Base-by-base conservation (phyloP, 2,113 vertebrate genomes). In the Callospermophilus lateralis region DNA sequence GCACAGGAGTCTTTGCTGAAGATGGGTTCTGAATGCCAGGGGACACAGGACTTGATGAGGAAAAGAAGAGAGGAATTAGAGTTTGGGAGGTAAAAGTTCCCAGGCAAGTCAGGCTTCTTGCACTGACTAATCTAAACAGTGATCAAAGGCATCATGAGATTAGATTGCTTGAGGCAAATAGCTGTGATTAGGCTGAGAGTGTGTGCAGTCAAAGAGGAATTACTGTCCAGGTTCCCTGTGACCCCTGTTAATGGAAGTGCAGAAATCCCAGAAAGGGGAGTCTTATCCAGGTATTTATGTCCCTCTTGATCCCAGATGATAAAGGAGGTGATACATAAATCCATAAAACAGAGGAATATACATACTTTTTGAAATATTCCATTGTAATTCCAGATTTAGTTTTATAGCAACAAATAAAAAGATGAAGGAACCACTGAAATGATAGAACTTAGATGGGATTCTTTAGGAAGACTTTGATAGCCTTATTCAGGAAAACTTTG, bases 351-450 rank as follows among this genome's bases (percentile, higher is more conserved):
- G 34, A 96, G 63, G 34, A 93, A 78, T 91, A 72, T 16, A 39
- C 17, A 37, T 78, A 68, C 34, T 73, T 53, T 92, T 90, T 73
- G 32, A 92, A 80, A 83, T 85, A 78, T 39, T 93, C 65, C 48
- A 81, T 28, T 68, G 34, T 55, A 85, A 94, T 80, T 93, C 22
- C 53, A 90, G 42, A 94, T 58, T 86, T 61, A 89, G 88, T 84
- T 90, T 74, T 73, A 85, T 73, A 61, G n/a, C 13, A 89, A 77
- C 39, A 90, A 90, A 70, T 74, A 68, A 91, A 80, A 90, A 83
- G 32, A 67, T 78, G 20, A 67, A 92, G 30, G 61, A 95, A 92
- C 4, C 37, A 34, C 30, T 48, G 32, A 39, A 39, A 83, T 95
- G 73, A 48, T 6, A 48, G 39, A 89, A 74, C 22, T 74, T 74